These are phyloP conservation scores for Sialia sialis DNA, from an alignment of 2,113 vertebrate genomes.

Conservation along the genomic window DNA sequence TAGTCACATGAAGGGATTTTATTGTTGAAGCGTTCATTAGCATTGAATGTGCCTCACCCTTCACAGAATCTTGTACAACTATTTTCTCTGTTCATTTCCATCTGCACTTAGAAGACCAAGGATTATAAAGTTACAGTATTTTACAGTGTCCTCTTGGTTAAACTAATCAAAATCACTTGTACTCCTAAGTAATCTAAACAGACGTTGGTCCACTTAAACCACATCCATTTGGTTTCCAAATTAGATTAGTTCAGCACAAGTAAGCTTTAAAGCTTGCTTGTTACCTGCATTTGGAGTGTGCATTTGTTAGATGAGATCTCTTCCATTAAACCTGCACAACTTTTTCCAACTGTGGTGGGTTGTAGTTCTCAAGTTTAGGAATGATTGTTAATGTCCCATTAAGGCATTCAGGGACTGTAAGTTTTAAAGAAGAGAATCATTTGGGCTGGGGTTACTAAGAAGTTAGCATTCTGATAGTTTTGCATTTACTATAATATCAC, in stretches of 20 bases:
- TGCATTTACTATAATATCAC: neutral
- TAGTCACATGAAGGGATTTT: neutral
- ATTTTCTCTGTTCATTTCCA: neutral
- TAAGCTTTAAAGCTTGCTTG: neutral
- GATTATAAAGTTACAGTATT: neutral
- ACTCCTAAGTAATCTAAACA: neutral
- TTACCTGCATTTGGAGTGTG: neutral
- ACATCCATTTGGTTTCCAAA: neutral
- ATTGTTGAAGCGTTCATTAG: neutral
- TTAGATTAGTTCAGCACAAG: neutral
- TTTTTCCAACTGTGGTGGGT: neutral
- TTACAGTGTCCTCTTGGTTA: neutral
- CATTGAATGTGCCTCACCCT: neutral
- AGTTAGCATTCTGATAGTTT: neutral
- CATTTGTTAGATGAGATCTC: neutral
- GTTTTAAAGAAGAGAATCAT: neutral
- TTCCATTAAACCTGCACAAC: neutral
- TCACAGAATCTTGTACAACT: neutral
- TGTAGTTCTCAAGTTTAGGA: neutral
- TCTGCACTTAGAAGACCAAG: neutral
- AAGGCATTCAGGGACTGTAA: neutral
- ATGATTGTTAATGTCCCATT: neutral
- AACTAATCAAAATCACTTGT: neutral
- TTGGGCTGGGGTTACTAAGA: neutral
- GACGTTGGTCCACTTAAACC: neutral